phyloP scores from a whole-genome alignment of 2,888 invertebrate genomes.

The Sisyra nigra region DNA sequence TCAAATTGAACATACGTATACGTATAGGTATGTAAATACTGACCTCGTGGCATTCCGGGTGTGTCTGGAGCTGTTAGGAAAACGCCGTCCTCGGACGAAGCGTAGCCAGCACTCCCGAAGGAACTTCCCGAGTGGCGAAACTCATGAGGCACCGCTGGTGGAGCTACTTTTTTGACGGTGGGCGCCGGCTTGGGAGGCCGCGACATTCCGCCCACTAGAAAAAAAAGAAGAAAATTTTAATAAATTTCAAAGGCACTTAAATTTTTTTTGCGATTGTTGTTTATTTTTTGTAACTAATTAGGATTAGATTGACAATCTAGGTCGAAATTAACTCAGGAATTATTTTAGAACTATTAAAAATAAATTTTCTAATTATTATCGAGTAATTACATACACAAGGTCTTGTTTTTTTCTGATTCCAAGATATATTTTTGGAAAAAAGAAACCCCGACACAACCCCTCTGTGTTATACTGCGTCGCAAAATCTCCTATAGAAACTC shows the following conservation, averaged over 20 bases:
- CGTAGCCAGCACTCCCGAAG: conserved; percentile 63
- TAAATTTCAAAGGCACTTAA: background rate
- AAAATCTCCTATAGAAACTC: too few species aligned
- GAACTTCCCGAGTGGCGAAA: conserved; percentile 68
- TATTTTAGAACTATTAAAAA: too few species aligned
- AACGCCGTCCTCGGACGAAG: conserved; percentile 57
- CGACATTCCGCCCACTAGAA: conserved; percentile 78
- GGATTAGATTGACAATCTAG: too few species aligned
- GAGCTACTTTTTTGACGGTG: conserved; percentile 82
- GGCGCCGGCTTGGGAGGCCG: conserved; percentile 68
- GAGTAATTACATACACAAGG: too few species aligned
- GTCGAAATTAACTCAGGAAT: too few species aligned
- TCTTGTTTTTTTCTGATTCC: too few species aligned
- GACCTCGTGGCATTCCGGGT: conserved; percentile 4
- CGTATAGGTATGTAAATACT: background rate
- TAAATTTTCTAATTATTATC: too few species aligned
- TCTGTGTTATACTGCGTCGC: too few species aligned
- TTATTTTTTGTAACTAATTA: too few species aligned
- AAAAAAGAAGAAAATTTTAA: conserved; percentile 19
- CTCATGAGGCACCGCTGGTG: conserved; percentile 71
- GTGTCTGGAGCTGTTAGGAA: conserved; percentile 35
- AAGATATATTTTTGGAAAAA: too few species aligned
- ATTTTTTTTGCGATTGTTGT: background rate
- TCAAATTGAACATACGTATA: too few species aligned
- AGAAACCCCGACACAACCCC: too few species aligned